A percentile compares a stretch with the other conserved stretches of the same genome.
phyloP scores from a whole-genome alignment of 2,888 invertebrate genomes.

The Ephialtes manifestator region DNA sequence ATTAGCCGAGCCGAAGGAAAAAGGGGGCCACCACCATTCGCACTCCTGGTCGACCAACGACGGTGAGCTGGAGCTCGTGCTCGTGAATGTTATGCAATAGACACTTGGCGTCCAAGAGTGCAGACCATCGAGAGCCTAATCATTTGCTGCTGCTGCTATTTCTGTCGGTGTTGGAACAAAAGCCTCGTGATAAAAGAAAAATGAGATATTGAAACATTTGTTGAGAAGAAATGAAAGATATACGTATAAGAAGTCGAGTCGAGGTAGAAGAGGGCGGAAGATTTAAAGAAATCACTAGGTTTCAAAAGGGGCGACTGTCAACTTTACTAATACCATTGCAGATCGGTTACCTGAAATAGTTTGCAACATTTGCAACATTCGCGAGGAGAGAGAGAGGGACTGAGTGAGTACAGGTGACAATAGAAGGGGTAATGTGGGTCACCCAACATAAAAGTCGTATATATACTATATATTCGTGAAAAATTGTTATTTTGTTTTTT shows the following conservation, averaged over 20 bases:
- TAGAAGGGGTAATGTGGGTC: constrained; percentile 6
- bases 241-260: not conserved
- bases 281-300: constrained; percentile 16
- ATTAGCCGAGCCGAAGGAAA: constrained; percentile 77
- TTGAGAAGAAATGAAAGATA: constrained; percentile 11
- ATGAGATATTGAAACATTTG: not conserved
- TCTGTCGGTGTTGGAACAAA: not conserved
- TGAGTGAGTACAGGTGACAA: not conserved
- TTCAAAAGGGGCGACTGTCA: not conserved
- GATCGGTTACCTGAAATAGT: not conserved
- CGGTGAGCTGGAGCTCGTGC: constrained; percentile 30
- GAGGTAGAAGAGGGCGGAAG: not conserved
- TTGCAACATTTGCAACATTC: constrained; percentile 16
- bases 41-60: constrained; percentile 10
- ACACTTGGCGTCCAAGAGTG: constrained; percentile 63
- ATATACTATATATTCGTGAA: not conserved
- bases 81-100: constrained; percentile 51
- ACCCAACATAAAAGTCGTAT: not conserved
- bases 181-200: constrained; percentile 5
- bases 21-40: constrained; percentile 72
- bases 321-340: not conserved
- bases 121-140: constrained; percentile 58
- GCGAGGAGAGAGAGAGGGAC: not conserved
- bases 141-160: constrained; percentile 17
- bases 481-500: not conserved